Evolutionary conservation across 2,888 invertebrate species (phyloP).

Genomic region (Cyclophora albipunctata): DNA sequence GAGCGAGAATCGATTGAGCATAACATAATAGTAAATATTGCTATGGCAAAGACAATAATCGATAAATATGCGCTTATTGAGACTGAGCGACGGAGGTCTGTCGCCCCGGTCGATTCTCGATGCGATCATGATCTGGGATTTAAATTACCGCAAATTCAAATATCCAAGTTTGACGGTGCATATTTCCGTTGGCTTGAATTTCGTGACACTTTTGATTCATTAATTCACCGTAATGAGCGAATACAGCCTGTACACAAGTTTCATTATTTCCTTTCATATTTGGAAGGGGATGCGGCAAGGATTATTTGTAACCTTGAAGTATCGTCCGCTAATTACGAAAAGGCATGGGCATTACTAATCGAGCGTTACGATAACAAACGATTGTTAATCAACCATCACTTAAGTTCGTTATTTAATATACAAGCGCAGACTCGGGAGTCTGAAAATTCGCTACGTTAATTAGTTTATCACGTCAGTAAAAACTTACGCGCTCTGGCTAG

Average conservation of each 20-base stretch:
- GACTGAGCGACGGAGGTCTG: not conserved
- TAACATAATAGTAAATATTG: not conserved
- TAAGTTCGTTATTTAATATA: slow-evolving; percentile 19
- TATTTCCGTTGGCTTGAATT: slow-evolving; percentile 22
- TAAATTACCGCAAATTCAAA: slow-evolving; percentile 13
- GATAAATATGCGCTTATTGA: not conserved
- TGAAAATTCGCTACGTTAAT: slow-evolving; percentile 14
- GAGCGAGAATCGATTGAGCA: not conserved
- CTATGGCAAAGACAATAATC: not conserved
- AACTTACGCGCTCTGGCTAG: slow-evolving; percentile 14
- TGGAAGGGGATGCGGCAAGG: slow-evolving; percentile 17
- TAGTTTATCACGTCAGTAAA: slow-evolving; percentile 22
- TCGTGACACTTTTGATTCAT: slow-evolving; percentile 10
- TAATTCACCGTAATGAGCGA: slow-evolving; percentile 16
- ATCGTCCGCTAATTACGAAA: slow-evolving; percentile 12
- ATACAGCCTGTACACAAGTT: slow-evolving; percentile 18
- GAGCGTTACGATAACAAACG: slow-evolving; percentile 18
- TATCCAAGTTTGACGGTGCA: slow-evolving; percentile 17
- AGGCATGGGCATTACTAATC: slow-evolving; percentile 21
- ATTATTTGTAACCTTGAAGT: slow-evolving; percentile 19
- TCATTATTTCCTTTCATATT: slow-evolving; percentile 20
- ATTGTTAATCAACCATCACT: slow-evolving; percentile 19
- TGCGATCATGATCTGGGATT: slow-evolving; percentile 6
- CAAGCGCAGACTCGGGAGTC: slow-evolving; percentile 13
- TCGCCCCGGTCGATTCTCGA: not conserved